Evolutionary conservation across 1,140 invertebrate genomes (phyloP).

Genomic region (Euwallacea fornicatus): DNA sequence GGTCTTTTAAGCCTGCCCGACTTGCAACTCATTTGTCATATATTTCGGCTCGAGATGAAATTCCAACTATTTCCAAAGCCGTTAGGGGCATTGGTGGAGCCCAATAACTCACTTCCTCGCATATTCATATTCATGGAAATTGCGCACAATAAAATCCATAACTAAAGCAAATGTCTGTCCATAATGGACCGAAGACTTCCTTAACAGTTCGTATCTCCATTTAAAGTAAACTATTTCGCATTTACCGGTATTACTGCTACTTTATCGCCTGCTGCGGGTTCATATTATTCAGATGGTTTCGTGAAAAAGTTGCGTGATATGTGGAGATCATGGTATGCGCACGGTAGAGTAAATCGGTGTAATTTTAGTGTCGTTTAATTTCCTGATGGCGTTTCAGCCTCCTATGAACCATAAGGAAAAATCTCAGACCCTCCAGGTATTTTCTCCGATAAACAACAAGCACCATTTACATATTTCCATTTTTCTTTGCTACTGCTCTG

Average conservation of each 20-base stretch:
- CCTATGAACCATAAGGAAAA: too few relatives aligned
- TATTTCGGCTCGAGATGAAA: neutral
- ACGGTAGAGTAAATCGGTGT: constrained; percentile 21
- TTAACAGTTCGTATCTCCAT: constrained; percentile 27
- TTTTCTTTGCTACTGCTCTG: constrained; percentile 20
- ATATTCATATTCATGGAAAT: constrained; percentile 6
- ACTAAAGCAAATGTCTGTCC: constrained; percentile 10
- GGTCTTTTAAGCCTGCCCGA: neutral
- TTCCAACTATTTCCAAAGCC: neutral
- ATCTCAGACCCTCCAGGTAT: too few relatives aligned
- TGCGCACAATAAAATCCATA: constrained; percentile 18
- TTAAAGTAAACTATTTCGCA: constrained; percentile 28
- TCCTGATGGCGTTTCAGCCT: too few relatives aligned
- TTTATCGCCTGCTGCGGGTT: constrained; percentile 28
- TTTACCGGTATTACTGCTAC: constrained; percentile 25
- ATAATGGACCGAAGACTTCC: constrained; percentile 26
- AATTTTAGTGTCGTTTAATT: constrained; percentile 9
- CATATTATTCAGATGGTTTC: constrained; percentile 4
- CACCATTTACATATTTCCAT: constrained; percentile 11
- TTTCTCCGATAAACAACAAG: neutral
- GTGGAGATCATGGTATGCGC: constrained; percentile 13
- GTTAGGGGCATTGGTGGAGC: neutral
- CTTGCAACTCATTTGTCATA: neutral
- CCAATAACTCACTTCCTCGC: neutral
- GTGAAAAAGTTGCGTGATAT: constrained; percentile 19